Evolutionary conservation across 1,140 invertebrate species (phyloP), one percentile per base, ranked within the genome.

Genomic region (Drosophila tsacasi): DNA sequence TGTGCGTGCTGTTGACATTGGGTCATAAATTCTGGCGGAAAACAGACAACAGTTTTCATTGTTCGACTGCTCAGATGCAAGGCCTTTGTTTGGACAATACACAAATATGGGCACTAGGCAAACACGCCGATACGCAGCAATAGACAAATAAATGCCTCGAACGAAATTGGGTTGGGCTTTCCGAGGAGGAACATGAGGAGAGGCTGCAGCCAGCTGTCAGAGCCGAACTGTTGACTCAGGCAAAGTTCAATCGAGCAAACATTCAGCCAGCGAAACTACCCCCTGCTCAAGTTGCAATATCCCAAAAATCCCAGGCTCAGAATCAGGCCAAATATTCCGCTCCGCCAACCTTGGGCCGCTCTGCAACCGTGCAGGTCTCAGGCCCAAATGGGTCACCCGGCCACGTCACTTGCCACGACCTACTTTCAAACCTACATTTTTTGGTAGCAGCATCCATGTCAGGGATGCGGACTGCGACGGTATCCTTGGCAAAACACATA

Each of bases 1-100:
- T 68, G 75, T 83, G 81, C 81, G 81, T 83, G 77, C 52, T 68
- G 76, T 83, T 86, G 83, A 83, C 83, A 87, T 68, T 89, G 67
- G 68, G 47, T 68, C 67, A 78, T 83, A 80, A 80, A 87, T 86
- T 77, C 78, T 79, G 71, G 49, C 82, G 79, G 60, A 86, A 83
- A 82, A 47, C 63, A 66, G 47, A 87, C 84, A 83, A 65, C 66
- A 54, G 81, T 69, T 74, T 77, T 73, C 76, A 76, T 83, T 86
- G 79, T 86, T 69, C 30, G 54, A 19, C 55, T 63, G 65, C 59
- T 78, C 42, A 25, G 58, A 66, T 76, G 73, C 44, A 63, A 68
- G 72, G 58, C 61, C 57, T 62, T 76, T 76, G 62, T 76, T 69
- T 72, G 55, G 61, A 67, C 61, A 65, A 62, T 25, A 50, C 64